Conservation (phyloP, 2,113 vertebrate species). For the Salvator merianae region DNA sequence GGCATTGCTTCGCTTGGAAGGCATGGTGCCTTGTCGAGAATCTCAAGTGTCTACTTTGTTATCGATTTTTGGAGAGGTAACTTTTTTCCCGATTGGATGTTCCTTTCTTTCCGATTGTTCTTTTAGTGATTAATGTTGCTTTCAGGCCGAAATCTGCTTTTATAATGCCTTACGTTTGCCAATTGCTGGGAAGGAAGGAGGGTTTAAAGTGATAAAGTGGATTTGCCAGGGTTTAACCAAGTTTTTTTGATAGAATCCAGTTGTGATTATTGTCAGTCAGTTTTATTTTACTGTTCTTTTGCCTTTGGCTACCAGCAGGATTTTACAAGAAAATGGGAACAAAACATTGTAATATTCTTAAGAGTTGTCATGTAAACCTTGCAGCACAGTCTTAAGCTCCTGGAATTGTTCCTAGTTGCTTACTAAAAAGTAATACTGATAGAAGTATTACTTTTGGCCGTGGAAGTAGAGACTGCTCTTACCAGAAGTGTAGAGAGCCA, state of each 20-base stretch:
- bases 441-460: no score
- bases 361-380: not conserved
- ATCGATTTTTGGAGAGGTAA: slow-evolving; percentile 90
- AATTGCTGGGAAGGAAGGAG: not conserved
- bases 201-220: not conserved
- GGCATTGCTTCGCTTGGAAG: slow-evolving; percentile 71
- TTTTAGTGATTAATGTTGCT: not conserved
- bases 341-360: not conserved
- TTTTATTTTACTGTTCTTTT: not conserved
- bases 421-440: no score
- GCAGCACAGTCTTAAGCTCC: no score
- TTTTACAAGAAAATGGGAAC: not conserved
- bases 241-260: not conserved
- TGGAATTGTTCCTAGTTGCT: no score
- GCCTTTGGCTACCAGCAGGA: not conserved
- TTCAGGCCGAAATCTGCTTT: fast-evolving
- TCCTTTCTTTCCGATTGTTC: fast-evolving
- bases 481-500: no score
- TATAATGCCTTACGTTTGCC: not conserved
- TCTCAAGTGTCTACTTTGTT: slow-evolving; percentile 81
- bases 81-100: not conserved
- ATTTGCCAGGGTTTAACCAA: not conserved
- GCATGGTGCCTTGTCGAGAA: slow-evolving; percentile 85
- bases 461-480: no score
- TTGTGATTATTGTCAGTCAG: not conserved